Conservation (phyloP, 2,797 vertebrate genomes). For the Darevskia nairensis region DNA sequence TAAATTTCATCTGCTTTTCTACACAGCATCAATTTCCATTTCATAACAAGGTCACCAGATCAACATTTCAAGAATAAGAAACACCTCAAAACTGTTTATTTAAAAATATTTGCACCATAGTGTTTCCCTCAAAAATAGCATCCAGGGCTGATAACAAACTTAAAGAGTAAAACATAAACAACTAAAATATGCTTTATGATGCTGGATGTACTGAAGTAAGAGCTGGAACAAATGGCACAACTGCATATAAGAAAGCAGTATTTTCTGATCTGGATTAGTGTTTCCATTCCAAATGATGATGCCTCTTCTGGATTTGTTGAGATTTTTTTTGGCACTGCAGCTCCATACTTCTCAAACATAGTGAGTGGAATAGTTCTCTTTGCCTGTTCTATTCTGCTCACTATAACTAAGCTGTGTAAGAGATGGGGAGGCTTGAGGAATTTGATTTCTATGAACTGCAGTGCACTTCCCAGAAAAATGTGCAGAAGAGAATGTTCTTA, state of each 20-base stretch:
- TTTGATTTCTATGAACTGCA: too few species aligned
- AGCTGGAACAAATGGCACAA: not conserved
- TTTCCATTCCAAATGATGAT: not conserved
- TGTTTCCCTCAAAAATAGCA: not conserved
- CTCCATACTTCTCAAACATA: not conserved
- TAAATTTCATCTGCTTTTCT: not conserved
- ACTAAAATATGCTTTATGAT: not conserved
- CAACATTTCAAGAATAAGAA: constrained; percentile 2
- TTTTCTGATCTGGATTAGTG: not conserved
- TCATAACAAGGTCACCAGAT: not conserved
- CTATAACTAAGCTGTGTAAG: too few species aligned
- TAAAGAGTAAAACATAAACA: not conserved
- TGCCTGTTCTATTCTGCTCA: too few species aligned
- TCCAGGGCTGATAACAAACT: not conserved
- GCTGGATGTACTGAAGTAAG: not conserved
- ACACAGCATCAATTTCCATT: not conserved
- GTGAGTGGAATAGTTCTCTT: not conserved
- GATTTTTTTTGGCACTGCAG: not conserved
- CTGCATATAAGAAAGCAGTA: not conserved
- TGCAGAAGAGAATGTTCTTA: too few species aligned
- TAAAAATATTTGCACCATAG: not conserved
- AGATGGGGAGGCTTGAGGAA: not conserved
- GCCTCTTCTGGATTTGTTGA: too few species aligned
- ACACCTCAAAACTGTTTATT: not conserved
- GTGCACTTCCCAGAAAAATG: too few species aligned